Evolutionary conservation across 2,888 invertebrate species (phyloP), one percentile per base, ranked within the genome.

Genomic region (Byasa hedistus): DNA sequence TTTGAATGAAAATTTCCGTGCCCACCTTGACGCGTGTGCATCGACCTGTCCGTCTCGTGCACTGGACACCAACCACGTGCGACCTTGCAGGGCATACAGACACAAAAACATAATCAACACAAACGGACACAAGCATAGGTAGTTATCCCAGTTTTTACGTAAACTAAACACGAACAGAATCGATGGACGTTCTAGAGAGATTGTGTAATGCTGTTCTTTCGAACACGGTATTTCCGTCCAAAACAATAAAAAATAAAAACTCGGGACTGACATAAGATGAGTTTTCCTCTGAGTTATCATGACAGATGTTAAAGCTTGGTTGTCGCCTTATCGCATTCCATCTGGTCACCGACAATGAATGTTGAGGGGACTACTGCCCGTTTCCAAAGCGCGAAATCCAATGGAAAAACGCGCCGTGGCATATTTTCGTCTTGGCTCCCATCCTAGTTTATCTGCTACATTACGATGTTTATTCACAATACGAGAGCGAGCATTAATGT

Each of bases 381-480:
- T 87, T 88, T 87, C 86, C 85, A 89, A 89, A 90, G 88, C 87
- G 87, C 86, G 82, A 85, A 88, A 89, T 84, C 89, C 89, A 87
- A 89, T 89, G 91, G 91, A 91, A 91, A 91, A 91, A 91, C 91
- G 87, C 91, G 89, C 80, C 82, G 88, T 86, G 81, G 91, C 88
- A 91, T 91, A 91, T 91, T 91, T 91, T 91, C 91, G 91, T 91
- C 91, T 91, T 91, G 91, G 91, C 91, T 91, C 87, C 85, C 85
- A 91, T 91, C 91, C 91, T 91, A 91, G 91, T 91, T 91, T 91
- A 91, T 91, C 91, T 89, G 89, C 87, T 91, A 90, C 91, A 90
- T 91, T 90, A 90, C 91, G 90, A 91, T 91, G 91, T 91, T 91
- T 91, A 91, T 91, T 91, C 91, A 91, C 91, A 91, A 91, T 91